Evolutionary conservation across 2,797 vertebrate species (phyloP), one percentile per base, ranked within the genome.

Genomic region (Gymnopithys bicolor): DNA sequence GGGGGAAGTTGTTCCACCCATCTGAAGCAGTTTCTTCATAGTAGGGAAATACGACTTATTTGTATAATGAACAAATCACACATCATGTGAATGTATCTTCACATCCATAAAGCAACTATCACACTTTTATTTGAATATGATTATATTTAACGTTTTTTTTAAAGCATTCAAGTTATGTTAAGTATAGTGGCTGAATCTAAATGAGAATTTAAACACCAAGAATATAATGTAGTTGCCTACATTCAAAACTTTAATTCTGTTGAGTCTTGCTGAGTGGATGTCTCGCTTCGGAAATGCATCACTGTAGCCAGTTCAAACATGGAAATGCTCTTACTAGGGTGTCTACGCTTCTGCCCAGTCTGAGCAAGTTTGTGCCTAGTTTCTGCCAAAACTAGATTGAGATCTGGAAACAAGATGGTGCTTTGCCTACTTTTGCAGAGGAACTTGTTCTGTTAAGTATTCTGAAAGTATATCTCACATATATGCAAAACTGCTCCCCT

Each of bases 271-370:
- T 2, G 13, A 71, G 23, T 11, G 58, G 43, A 69, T 78, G 58
- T n/a, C 19, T 86, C 0, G 2, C 79, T 93, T 94, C 0, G 0
- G 39, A 92, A 94, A 51, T n/a, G 3, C 37, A 41, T 66, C 1
- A 1, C 9, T 28, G n/a, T 48, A 74, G 59, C 35, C 62, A 28
- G 45, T 66, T 96, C 48, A 79, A 70, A 46, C 23, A 51, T 33
- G 87, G 91, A 96, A 95, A 92, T 86, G 62, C 53, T 80, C 79
- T 85, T 89, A 68, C 71, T 39, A 10, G n/a, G 58, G 11, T 73
- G 93, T 95, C 96, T 95, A 95, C 93, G 94, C 87, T 95, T 92
- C 89, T 92, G 33, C 89, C 62, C 60, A 58, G 85, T 66, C 89
- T 93, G 79, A 94, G 76, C 87, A 95, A 89, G 94, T 94, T 92